Conservation (phyloP, 2,888 invertebrate species). For the Thumatha senex region DNA sequence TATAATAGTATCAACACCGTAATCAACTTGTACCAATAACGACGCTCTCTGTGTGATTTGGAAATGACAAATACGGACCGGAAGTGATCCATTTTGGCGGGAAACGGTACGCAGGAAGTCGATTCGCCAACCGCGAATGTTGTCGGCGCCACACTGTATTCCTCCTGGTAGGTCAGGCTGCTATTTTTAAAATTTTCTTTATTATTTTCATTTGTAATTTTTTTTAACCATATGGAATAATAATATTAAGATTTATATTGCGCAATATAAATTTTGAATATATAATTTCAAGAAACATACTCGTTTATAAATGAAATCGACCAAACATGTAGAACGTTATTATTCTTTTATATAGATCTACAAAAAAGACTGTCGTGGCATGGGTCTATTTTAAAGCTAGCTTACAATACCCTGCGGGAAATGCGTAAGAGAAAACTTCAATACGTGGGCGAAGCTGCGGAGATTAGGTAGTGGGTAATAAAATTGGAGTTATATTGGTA, state of each 20-base stretch:
- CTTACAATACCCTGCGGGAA: no score
- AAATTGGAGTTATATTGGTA: no score
- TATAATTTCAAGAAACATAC: not conserved
- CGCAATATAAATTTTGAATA: not conserved
- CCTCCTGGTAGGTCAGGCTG: slow-evolving; percentile 40
- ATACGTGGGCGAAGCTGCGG: no score
- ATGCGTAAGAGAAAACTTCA: no score
- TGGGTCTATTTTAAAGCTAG: no score
- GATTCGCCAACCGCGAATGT: slow-evolving; percentile 80
- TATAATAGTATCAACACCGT: not conserved
- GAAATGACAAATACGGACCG: slow-evolving; percentile 80
- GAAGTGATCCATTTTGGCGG: slow-evolving; percentile 83
- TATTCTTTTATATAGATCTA: no score
- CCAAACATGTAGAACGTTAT: no score
- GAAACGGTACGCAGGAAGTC: slow-evolving; percentile 79
- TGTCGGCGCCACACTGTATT: slow-evolving; percentile 70
- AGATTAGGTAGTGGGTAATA: no score
- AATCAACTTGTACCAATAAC: slow-evolving; percentile 15
- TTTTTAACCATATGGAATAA: slow-evolving; percentile 18
- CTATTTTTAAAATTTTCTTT: slow-evolving; percentile 37
- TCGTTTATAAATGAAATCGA: no score
- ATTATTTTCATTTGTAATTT: slow-evolving; percentile 28
- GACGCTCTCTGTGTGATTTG: slow-evolving; percentile 53
- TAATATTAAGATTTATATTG: slow-evolving; percentile 2
- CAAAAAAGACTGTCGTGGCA: no score